phyloP scores from a whole-genome alignment of 1,140 invertebrate genomes.

The Manduca sexta region DNA sequence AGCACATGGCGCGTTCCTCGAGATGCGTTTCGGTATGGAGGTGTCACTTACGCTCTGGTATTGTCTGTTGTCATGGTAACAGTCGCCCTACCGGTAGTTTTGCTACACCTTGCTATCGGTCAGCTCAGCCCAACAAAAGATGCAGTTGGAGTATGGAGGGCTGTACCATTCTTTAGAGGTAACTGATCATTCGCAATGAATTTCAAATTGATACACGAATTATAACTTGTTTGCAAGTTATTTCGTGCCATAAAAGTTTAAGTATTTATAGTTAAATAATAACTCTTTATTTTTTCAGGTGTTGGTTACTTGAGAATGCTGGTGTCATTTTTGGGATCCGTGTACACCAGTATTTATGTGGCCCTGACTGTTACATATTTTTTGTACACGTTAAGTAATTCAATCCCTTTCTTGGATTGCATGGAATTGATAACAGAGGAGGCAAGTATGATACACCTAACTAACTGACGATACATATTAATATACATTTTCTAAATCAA shows the following conservation, averaged over 20 bases:
- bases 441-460: constrained; percentile 36
- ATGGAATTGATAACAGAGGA: constrained; percentile 30
- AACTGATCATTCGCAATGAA: too few species aligned
- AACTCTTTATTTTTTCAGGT: constrained; percentile 59
- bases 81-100: constrained; percentile 82
- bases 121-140: constrained; percentile 86
- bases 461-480: too few species aligned
- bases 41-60: constrained; percentile 79
- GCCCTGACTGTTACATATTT: constrained; percentile 70
- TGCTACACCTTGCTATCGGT: constrained; percentile 84
- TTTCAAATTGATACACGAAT: constrained; percentile 12
- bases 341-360: constrained; percentile 74
- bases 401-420: constrained; percentile 71
- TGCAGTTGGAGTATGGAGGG: constrained; percentile 84
- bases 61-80: constrained; percentile 77
- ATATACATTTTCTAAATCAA: too few species aligned
- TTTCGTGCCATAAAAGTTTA: too few species aligned
- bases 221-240: too few species aligned
- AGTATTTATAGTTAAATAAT: too few species aligned
- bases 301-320: constrained; percentile 75
- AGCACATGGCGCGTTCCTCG: constrained; percentile 73
- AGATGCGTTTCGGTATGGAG: constrained; percentile 69
- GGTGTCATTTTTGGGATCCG: constrained; percentile 60
- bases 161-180: constrained; percentile 88
- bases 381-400: constrained; percentile 70